phyloP scores from a whole-genome alignment of 2,797 vertebrate genomes.

The Leptoclinus maculatus region DNA sequence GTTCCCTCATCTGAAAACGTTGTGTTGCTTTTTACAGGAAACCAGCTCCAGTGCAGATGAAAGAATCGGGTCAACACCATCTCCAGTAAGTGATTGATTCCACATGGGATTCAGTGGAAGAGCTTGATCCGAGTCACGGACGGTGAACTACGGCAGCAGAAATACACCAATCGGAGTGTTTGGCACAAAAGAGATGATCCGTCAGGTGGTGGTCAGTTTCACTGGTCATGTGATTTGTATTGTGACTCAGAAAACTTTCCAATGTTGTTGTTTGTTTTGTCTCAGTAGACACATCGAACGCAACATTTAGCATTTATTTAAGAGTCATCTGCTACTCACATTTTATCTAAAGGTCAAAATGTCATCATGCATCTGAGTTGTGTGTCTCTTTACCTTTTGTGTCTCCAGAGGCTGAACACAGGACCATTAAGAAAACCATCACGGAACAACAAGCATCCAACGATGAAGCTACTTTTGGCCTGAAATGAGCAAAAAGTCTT shows the following conservation, averaged over 20 bases:
- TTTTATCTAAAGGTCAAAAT: constrained; percentile 34
- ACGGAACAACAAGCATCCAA: constrained; percentile 25
- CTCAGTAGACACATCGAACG: background rate
- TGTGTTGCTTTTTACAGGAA: constrained; percentile 43
- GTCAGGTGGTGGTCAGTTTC: constrained; percentile 75
- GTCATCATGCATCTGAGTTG: constrained; percentile 16
- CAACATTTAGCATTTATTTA: background rate
- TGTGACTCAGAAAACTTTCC: constrained; percentile 22
- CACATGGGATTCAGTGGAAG: constrained; percentile 62
- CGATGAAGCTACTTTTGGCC: constrained; percentile 18
- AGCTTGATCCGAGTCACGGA: constrained; percentile 76
- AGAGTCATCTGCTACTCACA: constrained; percentile 3
- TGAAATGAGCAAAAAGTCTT: constrained; percentile 17
- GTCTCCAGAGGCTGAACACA: constrained; percentile 30
- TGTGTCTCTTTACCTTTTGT: constrained; percentile 32
- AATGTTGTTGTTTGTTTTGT: background rate
- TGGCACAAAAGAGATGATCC: constrained; percentile 69
- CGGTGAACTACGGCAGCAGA: constrained; percentile 72
- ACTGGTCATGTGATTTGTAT: constrained; percentile 36
- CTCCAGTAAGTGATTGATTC: constrained; percentile 56
- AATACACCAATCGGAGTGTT: constrained; percentile 53
- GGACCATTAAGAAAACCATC: background rate
- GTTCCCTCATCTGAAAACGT: constrained; percentile 58
- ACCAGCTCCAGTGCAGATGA: constrained; percentile 41
- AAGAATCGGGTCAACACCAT: constrained; percentile 30